phyloP scores from a whole-genome alignment of 2,113 vertebrate species.

The Brachypteracias leptosomus region DNA sequence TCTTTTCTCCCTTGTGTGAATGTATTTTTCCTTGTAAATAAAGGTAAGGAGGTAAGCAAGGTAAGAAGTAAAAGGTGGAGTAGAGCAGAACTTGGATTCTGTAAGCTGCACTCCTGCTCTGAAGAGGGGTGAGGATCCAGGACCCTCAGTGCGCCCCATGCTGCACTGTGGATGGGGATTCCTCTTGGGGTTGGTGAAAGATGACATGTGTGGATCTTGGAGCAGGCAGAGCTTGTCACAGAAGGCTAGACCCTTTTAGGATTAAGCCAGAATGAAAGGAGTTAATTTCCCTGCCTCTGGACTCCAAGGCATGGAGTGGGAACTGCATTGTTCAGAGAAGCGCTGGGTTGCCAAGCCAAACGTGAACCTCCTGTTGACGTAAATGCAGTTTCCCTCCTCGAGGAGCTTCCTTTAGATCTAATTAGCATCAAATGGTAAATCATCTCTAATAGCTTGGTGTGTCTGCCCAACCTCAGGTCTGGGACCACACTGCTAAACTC shows the following conservation, averaged over 20 bases:
- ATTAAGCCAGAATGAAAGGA: neutral
- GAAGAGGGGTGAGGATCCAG: neutral
- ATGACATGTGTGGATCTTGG: neutral
- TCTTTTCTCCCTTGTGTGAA: neutral
- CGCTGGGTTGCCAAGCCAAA: fast-evolving
- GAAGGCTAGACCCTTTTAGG: neutral
- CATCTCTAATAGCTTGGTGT: neutral
- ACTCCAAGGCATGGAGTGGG: neutral
- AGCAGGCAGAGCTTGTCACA: neutral
- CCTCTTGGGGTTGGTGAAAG: neutral
- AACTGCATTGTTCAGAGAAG: neutral
- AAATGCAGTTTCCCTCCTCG: neutral
- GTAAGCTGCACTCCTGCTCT: neutral
- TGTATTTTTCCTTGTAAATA: neutral
- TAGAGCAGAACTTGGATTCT: neutral
- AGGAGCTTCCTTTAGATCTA: neutral
- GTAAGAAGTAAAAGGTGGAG: neutral
- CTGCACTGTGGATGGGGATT: neutral
- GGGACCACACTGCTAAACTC: neutral
- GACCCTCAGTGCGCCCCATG: neutral
- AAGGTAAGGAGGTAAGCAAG: neutral
- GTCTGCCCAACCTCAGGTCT: neutral
- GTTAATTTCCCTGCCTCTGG: neutral
- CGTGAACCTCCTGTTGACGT: fast-evolving
- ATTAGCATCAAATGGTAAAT: neutral